Evolutionary conservation across 2,113 vertebrate genomes (phyloP).

Genomic region (Eurystomus gularis): DNA sequence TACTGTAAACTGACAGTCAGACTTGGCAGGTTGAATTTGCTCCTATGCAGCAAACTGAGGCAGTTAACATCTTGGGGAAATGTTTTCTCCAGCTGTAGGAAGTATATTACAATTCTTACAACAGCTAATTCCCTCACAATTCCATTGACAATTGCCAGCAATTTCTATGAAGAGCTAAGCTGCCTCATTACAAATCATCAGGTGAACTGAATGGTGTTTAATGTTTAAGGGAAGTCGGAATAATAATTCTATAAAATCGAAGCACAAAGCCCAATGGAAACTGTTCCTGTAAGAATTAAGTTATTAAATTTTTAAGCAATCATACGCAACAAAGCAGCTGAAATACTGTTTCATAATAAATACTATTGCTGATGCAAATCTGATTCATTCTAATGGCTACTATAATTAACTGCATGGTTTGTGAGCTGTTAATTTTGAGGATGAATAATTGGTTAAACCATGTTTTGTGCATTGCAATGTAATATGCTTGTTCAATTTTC

Average conservation of each 20-base stretch:
- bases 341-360: conserved; percentile 30
- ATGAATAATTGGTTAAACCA: conserved; percentile 46
- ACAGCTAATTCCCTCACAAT: background rate
- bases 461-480: conserved; percentile 26
- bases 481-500: conserved; percentile 57
- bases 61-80: background rate
- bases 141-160: background rate
- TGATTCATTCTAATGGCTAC: conserved; percentile 32
- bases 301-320: conserved; percentile 29
- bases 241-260: background rate
- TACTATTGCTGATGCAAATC: conserved; percentile 12
- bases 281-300: background rate
- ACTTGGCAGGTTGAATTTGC: background rate
- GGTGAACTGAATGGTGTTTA: background rate
- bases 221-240: conserved; percentile 3
- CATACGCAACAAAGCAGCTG: background rate
- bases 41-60: background rate
- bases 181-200: conserved; percentile 14
- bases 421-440: conserved; percentile 45
- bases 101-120: background rate
- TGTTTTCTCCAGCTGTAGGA: background rate
- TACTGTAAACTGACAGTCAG: background rate
- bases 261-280: background rate
- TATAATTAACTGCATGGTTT: conserved; percentile 30
- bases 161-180: background rate